Conservation (phyloP, 92 coral and sea anemone genomes). For the Actinostola sp. region DNA sequence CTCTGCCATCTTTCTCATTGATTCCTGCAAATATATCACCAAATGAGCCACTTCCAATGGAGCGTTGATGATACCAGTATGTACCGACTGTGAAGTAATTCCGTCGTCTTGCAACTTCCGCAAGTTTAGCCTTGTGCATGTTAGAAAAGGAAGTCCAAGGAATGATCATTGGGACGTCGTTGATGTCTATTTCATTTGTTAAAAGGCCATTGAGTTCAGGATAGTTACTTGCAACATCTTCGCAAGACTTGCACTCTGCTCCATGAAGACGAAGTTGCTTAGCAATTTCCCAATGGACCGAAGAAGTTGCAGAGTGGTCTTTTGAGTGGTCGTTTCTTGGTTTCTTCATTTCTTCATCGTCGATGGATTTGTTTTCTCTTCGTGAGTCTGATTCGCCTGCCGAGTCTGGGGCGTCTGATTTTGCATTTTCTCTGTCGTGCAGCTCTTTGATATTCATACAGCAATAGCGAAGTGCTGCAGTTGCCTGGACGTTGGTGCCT, state of each 20-base stretch:
- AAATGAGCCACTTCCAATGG: constrained; percentile 41
- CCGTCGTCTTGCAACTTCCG: constrained; percentile 22
- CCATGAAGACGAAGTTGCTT: constrained; percentile 12
- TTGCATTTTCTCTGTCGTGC: no score
- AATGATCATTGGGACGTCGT: background rate
- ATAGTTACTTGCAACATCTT: background rate
- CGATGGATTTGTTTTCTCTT: no score
- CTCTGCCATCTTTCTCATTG: constrained; percentile 28
- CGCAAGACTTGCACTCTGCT: constrained; percentile 9
- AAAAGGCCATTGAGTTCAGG: background rate
- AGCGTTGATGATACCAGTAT: constrained; percentile 10
- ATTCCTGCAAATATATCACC: constrained; percentile 44
- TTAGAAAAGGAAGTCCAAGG: constrained; percentile 28
- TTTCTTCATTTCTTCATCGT: no score
- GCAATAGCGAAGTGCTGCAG: background rate
- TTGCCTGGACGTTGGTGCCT: no score
- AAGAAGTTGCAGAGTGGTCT: background rate
- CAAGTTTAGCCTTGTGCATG: background rate
- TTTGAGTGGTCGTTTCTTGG: background rate
- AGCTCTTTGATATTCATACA: background rate
- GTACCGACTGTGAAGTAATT: background rate
- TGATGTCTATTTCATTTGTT: background rate
- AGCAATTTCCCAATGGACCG: constrained; percentile 10
- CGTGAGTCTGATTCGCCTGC: no score
- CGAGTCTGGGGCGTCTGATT: background rate